Evolutionary conservation across 2,888 invertebrate genomes (phyloP), one percentile per base, ranked within the genome.

Genomic region (Thymelicus lineola): DNA sequence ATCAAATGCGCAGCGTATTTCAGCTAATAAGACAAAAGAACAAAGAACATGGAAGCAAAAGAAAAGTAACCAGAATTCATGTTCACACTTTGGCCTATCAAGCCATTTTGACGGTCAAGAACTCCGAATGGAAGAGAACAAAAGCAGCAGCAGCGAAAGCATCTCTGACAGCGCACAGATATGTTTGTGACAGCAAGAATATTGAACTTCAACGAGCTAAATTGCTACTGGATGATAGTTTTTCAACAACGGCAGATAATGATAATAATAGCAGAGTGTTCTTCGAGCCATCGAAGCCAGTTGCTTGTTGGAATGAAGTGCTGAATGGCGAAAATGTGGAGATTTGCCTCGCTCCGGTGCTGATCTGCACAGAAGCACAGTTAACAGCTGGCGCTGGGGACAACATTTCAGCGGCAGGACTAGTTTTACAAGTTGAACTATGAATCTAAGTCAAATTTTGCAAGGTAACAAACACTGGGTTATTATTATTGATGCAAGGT

Each of bases 51-150:
- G 79, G 78, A 12, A 94, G 94, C 72, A 89, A 93, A 0, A 94
- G 97, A 62, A 89, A 92, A 74, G 81, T 98, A 17, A 96, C 97
- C 0, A 94, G 98, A 68, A 95, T 98, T 45, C 98, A 98, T 83
- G 96, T 98, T 0, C 98, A 98, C 81, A 97, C 98, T 0, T 86
- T 98, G 75, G 97, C 98, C n/a, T 98, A 97, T 82, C 98, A 98
- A 89, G 97, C 97, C 5, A 96, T 98, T 75, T 84, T 98, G 76
- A 96, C 96, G 0, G 95, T 95, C 0, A 95, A 95, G 76, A 92
- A 93, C 58, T 95, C 96, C 0, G 83, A 94, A 7, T 98, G 98
- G 98, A 97, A 96, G 75, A 95, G 97, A 79, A 96, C 96, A 0
- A 95, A 95, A 81, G 96, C 96, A 15, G 97, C 97, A 0, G 96